Conservation (phyloP, 2,888 invertebrate species). For the Sepiola atlantica region DNA sequence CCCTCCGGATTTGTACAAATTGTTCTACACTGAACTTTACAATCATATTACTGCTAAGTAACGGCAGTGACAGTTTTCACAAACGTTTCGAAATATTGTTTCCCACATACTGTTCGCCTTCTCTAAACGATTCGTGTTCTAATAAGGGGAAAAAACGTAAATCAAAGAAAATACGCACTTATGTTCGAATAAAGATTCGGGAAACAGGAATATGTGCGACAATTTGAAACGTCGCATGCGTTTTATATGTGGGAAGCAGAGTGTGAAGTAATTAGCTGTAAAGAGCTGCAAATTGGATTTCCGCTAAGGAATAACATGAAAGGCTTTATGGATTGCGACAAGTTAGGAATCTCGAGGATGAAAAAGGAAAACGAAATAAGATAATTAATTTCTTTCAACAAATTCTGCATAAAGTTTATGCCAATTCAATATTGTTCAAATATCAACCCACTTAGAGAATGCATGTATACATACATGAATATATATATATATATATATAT, state of each 20-base stretch:
- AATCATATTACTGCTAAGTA: too few species aligned
- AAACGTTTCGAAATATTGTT: too few species aligned
- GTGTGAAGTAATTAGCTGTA: background rate
- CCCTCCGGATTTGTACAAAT: too few species aligned
- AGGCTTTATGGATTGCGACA: background rate
- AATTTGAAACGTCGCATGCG: background rate
- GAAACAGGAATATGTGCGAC: background rate
- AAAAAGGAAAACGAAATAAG: background rate
- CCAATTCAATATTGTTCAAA: background rate
- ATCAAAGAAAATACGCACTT: too few species aligned
- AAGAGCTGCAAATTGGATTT: background rate
- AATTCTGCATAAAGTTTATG: background rate
- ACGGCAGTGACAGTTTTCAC: too few species aligned
- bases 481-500: constrained; percentile 45
- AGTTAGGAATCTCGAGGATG: background rate
- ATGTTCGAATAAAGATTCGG: background rate
- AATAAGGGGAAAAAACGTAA: too few species aligned
- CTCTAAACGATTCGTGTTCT: too few species aligned
- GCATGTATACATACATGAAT: background rate
- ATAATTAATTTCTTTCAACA: background rate
- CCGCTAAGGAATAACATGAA: background rate
- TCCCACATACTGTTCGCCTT: too few species aligned
- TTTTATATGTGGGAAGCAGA: background rate
- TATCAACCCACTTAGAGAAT: background rate
- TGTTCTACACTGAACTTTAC: too few species aligned